Evolutionary conservation across 2,888 invertebrate genomes (phyloP).

Genomic region (Leptinotarsa haldemani): DNA sequence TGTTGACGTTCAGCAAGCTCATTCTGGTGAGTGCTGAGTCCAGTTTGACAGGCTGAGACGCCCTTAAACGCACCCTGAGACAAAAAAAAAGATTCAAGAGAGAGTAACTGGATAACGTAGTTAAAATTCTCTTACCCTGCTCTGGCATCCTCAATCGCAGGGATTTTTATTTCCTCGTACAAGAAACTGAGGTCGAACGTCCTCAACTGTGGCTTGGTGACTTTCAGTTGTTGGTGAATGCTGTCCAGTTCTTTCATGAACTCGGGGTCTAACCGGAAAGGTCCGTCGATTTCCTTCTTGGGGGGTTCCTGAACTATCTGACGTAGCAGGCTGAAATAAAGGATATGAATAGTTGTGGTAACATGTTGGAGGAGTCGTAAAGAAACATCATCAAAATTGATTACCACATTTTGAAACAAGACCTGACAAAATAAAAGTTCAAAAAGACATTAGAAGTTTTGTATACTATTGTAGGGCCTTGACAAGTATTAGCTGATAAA

Average conservation of each 20-base stretch:
- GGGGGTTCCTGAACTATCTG: slow-evolving; percentile 66
- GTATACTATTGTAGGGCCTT: background rate
- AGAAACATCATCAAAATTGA: too few relatives aligned
- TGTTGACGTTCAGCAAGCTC: slow-evolving; percentile 20
- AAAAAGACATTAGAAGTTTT: too few relatives aligned
- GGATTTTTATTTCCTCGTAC: slow-evolving; percentile 60
- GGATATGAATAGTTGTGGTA: too few relatives aligned
- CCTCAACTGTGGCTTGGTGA: slow-evolving; percentile 54
- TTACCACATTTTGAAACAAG: too few relatives aligned
- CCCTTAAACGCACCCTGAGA: slow-evolving; percentile 68
- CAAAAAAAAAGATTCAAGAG: slow-evolving; percentile 35
- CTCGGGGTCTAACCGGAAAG: slow-evolving; percentile 82
- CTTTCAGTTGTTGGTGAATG: slow-evolving; percentile 42
- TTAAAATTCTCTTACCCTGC: slow-evolving; percentile 53
- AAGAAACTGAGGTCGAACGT: slow-evolving; percentile 64
- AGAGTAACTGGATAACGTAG: background rate
- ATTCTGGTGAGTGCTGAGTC: slow-evolving; percentile 40
- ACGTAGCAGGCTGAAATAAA: slow-evolving; percentile 58
- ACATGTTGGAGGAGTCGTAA: too few relatives aligned
- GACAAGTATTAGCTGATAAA: background rate
- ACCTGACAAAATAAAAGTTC: too few relatives aligned
- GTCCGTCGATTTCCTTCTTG: slow-evolving; percentile 70
- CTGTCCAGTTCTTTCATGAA: slow-evolving; percentile 76
- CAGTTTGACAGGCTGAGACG: slow-evolving; percentile 68
- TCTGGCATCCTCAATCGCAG: slow-evolving; percentile 58